phyloP scores from a whole-genome alignment of 2,797 vertebrate genomes.

The Labroides dimidiatus region DNA sequence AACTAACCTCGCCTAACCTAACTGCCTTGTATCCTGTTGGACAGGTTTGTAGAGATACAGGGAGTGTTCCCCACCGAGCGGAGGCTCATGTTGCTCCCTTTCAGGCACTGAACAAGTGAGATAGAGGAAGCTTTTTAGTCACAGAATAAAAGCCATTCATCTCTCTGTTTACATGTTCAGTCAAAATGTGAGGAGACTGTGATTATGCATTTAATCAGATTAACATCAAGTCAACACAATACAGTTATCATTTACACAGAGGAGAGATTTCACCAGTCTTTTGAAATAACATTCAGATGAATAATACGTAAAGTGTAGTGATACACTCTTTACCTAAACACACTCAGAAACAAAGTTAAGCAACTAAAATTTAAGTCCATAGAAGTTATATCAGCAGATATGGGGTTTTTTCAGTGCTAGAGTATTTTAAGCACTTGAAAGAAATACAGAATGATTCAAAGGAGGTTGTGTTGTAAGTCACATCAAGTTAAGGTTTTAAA shows the following conservation, averaged over 20 bases:
- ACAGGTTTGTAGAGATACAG: slow-evolving; percentile 43
- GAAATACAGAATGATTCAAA: not conserved
- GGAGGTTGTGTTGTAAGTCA: not conserved
- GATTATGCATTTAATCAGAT: slow-evolving; percentile 4
- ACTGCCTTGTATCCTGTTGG: slow-evolving; percentile 23
- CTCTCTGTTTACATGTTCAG: slow-evolving; percentile 29
- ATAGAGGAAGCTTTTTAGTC: slow-evolving; percentile 42
- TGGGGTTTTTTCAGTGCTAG: not conserved
- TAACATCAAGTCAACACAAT: not conserved
- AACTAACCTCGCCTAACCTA: not conserved
- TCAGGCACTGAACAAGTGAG: slow-evolving; percentile 31
- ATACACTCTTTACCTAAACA: not conserved
- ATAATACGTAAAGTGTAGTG: not conserved
- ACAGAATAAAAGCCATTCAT: slow-evolving; percentile 40
- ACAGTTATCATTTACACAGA: slow-evolving; percentile 2
- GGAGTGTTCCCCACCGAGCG: slow-evolving; percentile 18
- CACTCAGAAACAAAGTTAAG: no score
- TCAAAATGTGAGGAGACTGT: slow-evolving; percentile 23
- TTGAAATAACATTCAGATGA: not conserved
- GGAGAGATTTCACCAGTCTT: not conserved
- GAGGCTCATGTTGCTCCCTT: slow-evolving; percentile 55
- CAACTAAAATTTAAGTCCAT: no score
- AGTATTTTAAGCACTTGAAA: not conserved
- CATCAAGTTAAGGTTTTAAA: no score
- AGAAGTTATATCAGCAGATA: no score